Evolutionary conservation across 2,113 vertebrate species (phyloP), one percentile per base, ranked within the genome.

Genomic region (Lampris incognitus): DNA sequence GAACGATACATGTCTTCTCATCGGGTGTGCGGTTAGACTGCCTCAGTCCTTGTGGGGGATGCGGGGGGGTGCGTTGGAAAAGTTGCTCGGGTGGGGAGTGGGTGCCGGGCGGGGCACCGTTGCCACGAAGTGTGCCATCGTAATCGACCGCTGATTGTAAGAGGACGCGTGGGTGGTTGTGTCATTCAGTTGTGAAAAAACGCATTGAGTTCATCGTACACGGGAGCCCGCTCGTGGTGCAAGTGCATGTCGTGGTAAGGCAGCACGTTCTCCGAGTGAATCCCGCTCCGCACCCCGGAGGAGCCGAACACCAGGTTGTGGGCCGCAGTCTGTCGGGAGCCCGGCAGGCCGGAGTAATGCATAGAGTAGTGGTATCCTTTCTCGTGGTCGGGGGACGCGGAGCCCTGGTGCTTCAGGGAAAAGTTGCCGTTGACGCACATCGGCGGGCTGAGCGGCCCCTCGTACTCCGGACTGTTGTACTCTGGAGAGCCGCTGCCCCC

Each of bases 331-430:
- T 95, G 89, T 52, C 96, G 95, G 85, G 97, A 94, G 60, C 94
- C 92, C 48, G 96, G 95, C 90, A 96, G 94, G 84, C 95, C 94
- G 82, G 96, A 95, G 94, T 97, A 98, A 95, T 98, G 97, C 97
- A 98, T 97, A 96, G 97, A 97, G 90, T 97, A 98, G 87, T 97
- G 96, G 85, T 97, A 98, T 84, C 94, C 95, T 88, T 97, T 97
- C 79, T 98, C 97, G 89, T 95, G 93, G 76, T 97, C 97, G 9
- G 97, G 95, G 52, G 97, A 96, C 74, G 95, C 94, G 9, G 93
- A 69, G 73, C 91, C 92, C 92, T 97, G 96, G 88, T 97, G 96
- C 93, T 98, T 97, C 82, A 97, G 91, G 58, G 97, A 96, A 93
- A 97, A 98, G 91, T 96, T 97, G 85, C 97, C 96, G 56, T 97